phyloP scores from a whole-genome alignment of 1,140 invertebrate genomes.

The Laupala kohalensis region DNA sequence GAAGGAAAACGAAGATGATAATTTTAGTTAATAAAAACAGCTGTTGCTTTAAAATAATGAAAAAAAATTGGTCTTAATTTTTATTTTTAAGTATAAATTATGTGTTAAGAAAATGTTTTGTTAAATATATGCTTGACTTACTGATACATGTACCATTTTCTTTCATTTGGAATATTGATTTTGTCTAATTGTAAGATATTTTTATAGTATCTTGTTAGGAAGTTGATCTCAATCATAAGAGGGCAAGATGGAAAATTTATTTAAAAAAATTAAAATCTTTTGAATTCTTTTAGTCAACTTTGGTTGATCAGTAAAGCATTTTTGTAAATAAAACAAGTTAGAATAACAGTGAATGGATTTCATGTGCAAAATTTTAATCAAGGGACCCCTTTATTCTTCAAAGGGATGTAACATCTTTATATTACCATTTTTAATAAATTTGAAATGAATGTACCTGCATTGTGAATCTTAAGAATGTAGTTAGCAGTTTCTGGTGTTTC shows the following conservation, averaged over 20 bases:
- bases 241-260: neutral
- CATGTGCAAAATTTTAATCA: too few relatives aligned
- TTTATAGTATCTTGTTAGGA: neutral
- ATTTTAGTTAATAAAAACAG: neutral
- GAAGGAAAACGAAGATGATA: constrained; percentile 17
- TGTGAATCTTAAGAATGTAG: too few relatives aligned
- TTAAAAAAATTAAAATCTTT: too few relatives aligned
- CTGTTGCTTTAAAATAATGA: neutral
- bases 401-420: neutral
- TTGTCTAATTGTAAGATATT: neutral
- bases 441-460: neutral
- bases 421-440: neutral
- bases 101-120: too few relatives aligned
- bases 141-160: neutral
- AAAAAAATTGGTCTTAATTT: neutral
- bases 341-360: too few relatives aligned
- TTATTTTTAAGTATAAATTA: neutral
- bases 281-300: too few relatives aligned
- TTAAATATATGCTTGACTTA: neutral
- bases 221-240: neutral
- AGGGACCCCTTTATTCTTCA: too few relatives aligned
- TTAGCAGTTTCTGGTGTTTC: neutral
- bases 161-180: neutral
- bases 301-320: too few relatives aligned
- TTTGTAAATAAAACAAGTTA: too few relatives aligned